Conservation (phyloP, 2,888 invertebrate genomes). For the Gastrophysa polygoni region DNA sequence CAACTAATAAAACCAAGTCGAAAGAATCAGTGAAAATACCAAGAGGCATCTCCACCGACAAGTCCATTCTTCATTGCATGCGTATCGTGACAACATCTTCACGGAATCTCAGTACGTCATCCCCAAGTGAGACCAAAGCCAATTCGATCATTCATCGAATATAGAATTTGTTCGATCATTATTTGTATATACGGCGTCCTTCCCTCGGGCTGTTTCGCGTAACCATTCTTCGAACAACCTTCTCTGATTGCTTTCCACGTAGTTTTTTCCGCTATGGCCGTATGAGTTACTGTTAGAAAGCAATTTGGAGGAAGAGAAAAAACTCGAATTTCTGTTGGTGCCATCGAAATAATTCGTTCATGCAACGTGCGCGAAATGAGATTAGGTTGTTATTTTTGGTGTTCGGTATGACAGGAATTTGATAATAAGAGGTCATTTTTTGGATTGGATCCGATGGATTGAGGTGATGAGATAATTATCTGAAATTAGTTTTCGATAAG, state of each 20-base stretch:
- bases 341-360: constrained; percentile 23
- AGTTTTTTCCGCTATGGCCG: not conserved
- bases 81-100: not conserved
- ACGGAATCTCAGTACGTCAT: not conserved
- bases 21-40: not conserved
- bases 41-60: not conserved
- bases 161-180: constrained; percentile 23
- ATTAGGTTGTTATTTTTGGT: constrained; percentile 3
- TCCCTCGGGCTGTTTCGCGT: constrained; percentile 24
- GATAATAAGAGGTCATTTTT: constrained; percentile 26
- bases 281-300: constrained; percentile 32
- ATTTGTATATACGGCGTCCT: constrained; percentile 31
- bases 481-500: constrained; percentile 1
- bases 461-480: constrained; percentile 13
- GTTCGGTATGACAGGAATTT: constrained; percentile 20
- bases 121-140: not conserved
- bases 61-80: not conserved
- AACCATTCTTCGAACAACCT: constrained; percentile 22
- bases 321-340: constrained; percentile 25
- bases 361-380: constrained; percentile 7
- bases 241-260: constrained; percentile 12
- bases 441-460: constrained; percentile 10
- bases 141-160: constrained; percentile 17
- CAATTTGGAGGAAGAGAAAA: constrained; percentile 27
- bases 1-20: not conserved